Base-by-base conservation (phyloP, 2,888 invertebrate species). In the Ctena decussata region DNA sequence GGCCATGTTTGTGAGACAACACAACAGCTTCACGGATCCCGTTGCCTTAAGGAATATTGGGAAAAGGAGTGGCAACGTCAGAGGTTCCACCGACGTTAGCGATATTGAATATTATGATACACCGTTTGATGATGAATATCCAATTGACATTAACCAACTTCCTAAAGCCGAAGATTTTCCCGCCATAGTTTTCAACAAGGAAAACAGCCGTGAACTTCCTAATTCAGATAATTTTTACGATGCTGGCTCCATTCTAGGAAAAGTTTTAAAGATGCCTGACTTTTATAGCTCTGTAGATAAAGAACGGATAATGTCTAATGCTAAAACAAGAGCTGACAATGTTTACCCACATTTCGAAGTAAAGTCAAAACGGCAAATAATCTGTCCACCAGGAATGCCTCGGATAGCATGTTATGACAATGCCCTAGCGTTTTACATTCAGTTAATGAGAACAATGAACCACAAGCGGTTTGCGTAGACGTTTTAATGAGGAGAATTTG, bases 361-460 rank as follows among this genome's bases (percentile, higher is more conserved):
- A 24, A 27, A 27, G 44, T 72, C 72, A 30, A 75, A 75, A 53
- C 73, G 83, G 15, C 85, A 85, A 30, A 77, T 88, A 24, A 81
- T 88, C 0, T 88, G 87, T 73, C 83, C 87, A 5, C 30, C 60
- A 2, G 76, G 78, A 12, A 82, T 83, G 81, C 60, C 85, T 24
- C 65, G 81, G n/a, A 24, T 81, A 6, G 73, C 81, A 3, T 88
- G 87, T 41, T 88, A 85, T 39, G 83, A 88, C 60, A 78, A 85
- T 39, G 87, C 85, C 1, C 46, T 88, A 8, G 83, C 85, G 21
- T 88, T 78, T 73, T 88, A 88, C 39, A 71, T 88, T 60, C 75
- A 77, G 5, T 35, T 88, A 18, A 49, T 88, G 53, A 57, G 83
- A 69, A 78, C 78, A 15, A 71, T 87, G 24, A 65, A 65, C 35